phyloP scores from a whole-genome alignment of 2,113 vertebrate species.

The Heterotis niloticus region DNA sequence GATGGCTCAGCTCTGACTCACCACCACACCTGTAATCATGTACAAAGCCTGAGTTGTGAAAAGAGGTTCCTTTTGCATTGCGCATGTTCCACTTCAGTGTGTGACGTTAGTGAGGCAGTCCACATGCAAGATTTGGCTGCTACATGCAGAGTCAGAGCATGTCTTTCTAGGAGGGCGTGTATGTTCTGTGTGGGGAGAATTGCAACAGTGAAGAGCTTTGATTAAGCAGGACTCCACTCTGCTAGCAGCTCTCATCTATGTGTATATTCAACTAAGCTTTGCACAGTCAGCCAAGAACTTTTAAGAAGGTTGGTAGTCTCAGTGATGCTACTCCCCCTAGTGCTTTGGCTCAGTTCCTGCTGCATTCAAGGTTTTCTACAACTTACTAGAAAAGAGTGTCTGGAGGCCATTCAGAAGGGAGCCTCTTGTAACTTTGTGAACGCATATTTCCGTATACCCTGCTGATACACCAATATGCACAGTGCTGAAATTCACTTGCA shows the following conservation, averaged over 20 bases:
- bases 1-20: background rate
- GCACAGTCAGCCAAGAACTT: background rate
- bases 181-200: background rate
- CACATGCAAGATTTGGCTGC: background rate
- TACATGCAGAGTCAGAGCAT: background rate
- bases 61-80: background rate
- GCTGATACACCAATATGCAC: too few species aligned
- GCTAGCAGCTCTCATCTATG: conserved; percentile 14
- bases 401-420: too few species aligned
- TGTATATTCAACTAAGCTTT: background rate
- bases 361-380: too few species aligned
- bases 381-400: too few species aligned
- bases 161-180: background rate
- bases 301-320: background rate
- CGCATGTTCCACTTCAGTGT: background rate
- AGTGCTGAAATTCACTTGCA: too few species aligned
- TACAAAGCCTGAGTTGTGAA: conserved; percentile 1
- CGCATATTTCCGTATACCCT: too few species aligned
- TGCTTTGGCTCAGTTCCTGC: too few species aligned
- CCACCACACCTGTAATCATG: background rate
- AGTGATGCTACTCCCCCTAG: too few species aligned
- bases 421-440: too few species aligned
- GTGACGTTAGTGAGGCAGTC: background rate
- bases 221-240: conserved; percentile 20
- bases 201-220: background rate